A percentile compares a stretch with the other conserved stretches of the same genome.
phyloP scores from a whole-genome alignment of 2,888 invertebrate genomes.

The Ectemnius continuus region DNA sequence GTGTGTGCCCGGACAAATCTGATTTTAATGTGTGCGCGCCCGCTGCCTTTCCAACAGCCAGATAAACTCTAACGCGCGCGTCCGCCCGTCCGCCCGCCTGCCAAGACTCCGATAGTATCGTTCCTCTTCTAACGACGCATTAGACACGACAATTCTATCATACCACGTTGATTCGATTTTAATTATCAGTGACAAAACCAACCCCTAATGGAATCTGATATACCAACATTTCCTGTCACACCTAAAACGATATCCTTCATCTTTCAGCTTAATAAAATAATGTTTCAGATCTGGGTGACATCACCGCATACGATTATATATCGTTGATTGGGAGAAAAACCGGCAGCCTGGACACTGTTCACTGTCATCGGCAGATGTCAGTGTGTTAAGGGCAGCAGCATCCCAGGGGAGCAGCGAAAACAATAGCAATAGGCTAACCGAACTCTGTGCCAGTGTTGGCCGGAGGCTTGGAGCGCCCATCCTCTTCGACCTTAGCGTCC shows the following conservation, averaged over 20 bases:
- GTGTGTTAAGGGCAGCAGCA: slow-evolving; percentile 64
- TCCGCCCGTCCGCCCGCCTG: too few relatives aligned
- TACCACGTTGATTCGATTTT: slow-evolving; percentile 41
- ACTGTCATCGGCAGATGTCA: slow-evolving; percentile 69
- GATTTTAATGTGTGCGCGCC: slow-evolving; percentile 22
- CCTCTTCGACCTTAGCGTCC: slow-evolving; percentile 49
- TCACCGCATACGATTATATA: too few relatives aligned
- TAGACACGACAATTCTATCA: slow-evolving; percentile 7
- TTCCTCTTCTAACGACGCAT: background rate
- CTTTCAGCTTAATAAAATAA: background rate
- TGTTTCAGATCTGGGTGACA: background rate
- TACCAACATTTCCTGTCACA: background rate
- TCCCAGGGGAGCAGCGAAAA: slow-evolving; percentile 66
- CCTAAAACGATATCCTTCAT: background rate
- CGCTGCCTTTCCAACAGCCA: background rate
- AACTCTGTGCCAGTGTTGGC: slow-evolving; percentile 39
- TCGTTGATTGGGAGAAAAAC: too few relatives aligned
- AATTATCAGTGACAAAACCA: slow-evolving; percentile 18
- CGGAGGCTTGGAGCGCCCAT: slow-evolving; percentile 43
- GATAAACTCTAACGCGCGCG: too few relatives aligned
- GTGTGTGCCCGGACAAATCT: slow-evolving; percentile 9
- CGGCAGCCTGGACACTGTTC: slow-evolving; percentile 48
- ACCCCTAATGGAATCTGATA: slow-evolving; percentile 1
- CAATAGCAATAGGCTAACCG: slow-evolving; percentile 72
- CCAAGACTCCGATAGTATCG: slow-evolving; percentile 11